Evolutionary conservation across 2,888 invertebrate genomes (phyloP).

Genomic region (Andricus curvator): DNA sequence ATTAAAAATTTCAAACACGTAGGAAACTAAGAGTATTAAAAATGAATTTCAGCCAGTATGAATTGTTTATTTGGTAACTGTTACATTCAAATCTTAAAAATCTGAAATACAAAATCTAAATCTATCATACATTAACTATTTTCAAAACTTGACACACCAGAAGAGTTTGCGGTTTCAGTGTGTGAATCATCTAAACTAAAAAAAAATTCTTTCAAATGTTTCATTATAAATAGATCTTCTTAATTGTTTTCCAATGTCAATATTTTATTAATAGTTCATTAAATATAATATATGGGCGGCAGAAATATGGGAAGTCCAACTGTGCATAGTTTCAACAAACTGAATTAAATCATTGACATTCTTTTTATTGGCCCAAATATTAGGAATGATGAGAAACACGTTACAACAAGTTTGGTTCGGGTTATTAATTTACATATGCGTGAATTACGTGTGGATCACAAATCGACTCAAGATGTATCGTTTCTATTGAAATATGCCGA

Average conservation of each 20-base stretch:
- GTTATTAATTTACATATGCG: slow-evolving; percentile 12
- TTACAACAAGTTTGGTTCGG: background rate
- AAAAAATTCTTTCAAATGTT: background rate
- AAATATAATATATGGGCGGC: background rate
- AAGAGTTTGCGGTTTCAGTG: too few relatives aligned
- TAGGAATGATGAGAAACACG: background rate
- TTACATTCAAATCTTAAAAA: too few relatives aligned
- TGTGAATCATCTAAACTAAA: too few relatives aligned
- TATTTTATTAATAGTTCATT: background rate
- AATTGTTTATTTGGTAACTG: too few relatives aligned
- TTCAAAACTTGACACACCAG: too few relatives aligned
- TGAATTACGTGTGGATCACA: background rate
- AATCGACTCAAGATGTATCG: slow-evolving; percentile 14
- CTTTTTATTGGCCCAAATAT: slow-evolving; percentile 12
- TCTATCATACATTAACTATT: too few relatives aligned
- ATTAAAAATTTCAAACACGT: too few relatives aligned
- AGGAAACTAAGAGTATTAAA: too few relatives aligned
- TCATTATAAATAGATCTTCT: background rate
- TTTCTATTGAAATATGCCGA: slow-evolving; percentile 5
- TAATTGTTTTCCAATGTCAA: background rate
- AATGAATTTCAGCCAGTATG: too few relatives aligned
- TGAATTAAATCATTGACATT: background rate
- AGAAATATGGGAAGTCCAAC: background rate
- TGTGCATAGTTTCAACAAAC: background rate
- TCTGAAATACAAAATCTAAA: too few relatives aligned